These are phyloP conservation scores for Drosophila jambulina DNA, from an alignment of 1,140 invertebrate genomes.

Conservation along the genomic window DNA sequence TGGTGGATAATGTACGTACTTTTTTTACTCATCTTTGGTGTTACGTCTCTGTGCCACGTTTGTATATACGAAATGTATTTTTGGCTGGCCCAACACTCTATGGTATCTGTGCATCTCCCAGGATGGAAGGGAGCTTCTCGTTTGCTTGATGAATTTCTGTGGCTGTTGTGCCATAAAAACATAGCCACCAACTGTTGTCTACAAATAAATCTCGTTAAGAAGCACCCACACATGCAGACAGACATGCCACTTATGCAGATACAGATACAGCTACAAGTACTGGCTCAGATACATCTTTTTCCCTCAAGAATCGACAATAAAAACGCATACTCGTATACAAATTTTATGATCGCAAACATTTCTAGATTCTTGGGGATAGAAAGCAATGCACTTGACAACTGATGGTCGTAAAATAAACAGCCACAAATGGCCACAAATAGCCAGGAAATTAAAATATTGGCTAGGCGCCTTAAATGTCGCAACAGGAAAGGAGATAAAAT, in stretches of 20 bases:
- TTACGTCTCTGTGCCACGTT: constrained; percentile 36
- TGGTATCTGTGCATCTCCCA: constrained; percentile 54
- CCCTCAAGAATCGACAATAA: constrained; percentile 42
- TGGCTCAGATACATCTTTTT: constrained; percentile 7
- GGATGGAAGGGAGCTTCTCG: constrained; percentile 57
- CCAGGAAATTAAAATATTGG: constrained; percentile 33
- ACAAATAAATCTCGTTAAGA: constrained; percentile 83
- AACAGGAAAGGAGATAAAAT: neutral
- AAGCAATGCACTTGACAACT: constrained; percentile 39
- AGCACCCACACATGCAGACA: constrained; percentile 33
- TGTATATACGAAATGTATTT: constrained; percentile 78
- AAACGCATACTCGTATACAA: constrained; percentile 37
- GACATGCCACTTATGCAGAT: constrained; percentile 44
- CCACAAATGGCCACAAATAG: constrained; percentile 36
- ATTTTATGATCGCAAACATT: constrained; percentile 34
- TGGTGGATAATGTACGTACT: constrained; percentile 44
- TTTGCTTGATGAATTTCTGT: constrained; percentile 77
- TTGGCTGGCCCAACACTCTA: constrained; percentile 66
- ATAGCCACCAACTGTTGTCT: constrained; percentile 80
- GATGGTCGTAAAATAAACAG: constrained; percentile 42
- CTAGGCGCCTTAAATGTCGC: constrained; percentile 5
- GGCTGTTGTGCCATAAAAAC: constrained; percentile 72
- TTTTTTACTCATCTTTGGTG: constrained; percentile 63
- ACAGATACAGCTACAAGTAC: constrained; percentile 21
- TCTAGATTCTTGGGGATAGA: constrained; percentile 8